These are phyloP conservation scores for Ormyrus thymus DNA, from an alignment of 2,888 invertebrate species.

Conservation along the genomic window DNA sequence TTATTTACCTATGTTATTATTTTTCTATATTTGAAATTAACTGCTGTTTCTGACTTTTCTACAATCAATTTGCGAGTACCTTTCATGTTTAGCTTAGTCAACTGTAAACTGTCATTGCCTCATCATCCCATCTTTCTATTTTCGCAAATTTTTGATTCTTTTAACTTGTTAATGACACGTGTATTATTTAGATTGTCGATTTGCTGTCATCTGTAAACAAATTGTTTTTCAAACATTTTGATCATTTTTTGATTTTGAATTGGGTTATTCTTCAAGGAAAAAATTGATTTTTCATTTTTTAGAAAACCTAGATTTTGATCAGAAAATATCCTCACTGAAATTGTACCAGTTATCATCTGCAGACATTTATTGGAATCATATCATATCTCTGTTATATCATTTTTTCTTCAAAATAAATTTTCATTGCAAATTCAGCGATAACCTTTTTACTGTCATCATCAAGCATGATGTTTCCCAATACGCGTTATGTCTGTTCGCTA, in stretches of 20 bases:
- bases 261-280: neutral
- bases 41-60: conserved; percentile 22
- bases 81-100: conserved; percentile 37
- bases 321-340: conserved; percentile 11
- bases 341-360: conserved; percentile 29
- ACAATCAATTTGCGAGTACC: conserved; percentile 20
- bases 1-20: conserved; percentile 39
- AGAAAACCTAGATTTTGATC: neutral
- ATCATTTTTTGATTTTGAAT: neutral
- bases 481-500: conserved; percentile 19
- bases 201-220: no score
- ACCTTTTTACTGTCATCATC: conserved; percentile 40
- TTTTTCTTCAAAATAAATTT: conserved; percentile 27
- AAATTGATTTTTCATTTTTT: neutral
- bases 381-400: conserved; percentile 20
- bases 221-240: no score
- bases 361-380: conserved; percentile 28
- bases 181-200: no score
- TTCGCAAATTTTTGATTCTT: conserved; percentile 1
- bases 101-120: conserved; percentile 27
- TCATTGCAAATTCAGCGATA: conserved; percentile 44
- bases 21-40: conserved; percentile 28
- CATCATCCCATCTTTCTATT: conserved; percentile 7
- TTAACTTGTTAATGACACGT: conserved; percentile 7
- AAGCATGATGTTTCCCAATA: conserved; percentile 47